phyloP scores from a whole-genome alignment of 64 coral and sea anemone species.

The Cladopsammia gracilis region DNA sequence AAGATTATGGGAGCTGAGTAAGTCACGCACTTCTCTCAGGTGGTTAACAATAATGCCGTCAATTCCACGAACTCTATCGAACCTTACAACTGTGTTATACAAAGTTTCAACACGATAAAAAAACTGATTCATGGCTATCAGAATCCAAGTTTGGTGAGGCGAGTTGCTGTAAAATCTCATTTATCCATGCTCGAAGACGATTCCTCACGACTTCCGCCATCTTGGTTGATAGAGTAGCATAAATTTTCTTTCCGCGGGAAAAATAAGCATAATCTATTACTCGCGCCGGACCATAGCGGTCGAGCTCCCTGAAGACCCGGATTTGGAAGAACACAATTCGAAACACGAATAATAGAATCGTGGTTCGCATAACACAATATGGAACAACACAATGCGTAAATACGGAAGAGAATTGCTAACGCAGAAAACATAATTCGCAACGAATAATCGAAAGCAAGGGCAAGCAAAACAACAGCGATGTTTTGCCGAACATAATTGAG shows the following conservation, averaged over 20 bases:
- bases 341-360: constrained; percentile 27
- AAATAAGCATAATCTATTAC: too few relatives aligned
- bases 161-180: constrained; percentile 25
- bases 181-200: too few relatives aligned
- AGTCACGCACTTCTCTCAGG: constrained; percentile 21
- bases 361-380: constrained; percentile 14
- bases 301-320: too few relatives aligned
- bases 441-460: too few relatives aligned
- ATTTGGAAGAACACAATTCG: constrained; percentile 36
- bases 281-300: too few relatives aligned
- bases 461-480: not conserved
- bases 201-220: too few relatives aligned
- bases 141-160: constrained; percentile 54
- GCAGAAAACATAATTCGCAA: too few relatives aligned
- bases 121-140: constrained; percentile 47
- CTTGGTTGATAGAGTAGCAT: too few relatives aligned
- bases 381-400: not conserved
- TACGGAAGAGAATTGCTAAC: too few relatives aligned
- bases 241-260: too few relatives aligned
- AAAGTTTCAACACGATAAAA: constrained; percentile 53
- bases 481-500: constrained; percentile 33
- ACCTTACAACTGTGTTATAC: constrained; percentile 52
- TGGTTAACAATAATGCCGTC: constrained; percentile 3
- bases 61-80: constrained; percentile 49
- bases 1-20: constrained; percentile 5